Conservation (phyloP, 1,140 invertebrate genomes). For the Lasioglossum albipes region DNA sequence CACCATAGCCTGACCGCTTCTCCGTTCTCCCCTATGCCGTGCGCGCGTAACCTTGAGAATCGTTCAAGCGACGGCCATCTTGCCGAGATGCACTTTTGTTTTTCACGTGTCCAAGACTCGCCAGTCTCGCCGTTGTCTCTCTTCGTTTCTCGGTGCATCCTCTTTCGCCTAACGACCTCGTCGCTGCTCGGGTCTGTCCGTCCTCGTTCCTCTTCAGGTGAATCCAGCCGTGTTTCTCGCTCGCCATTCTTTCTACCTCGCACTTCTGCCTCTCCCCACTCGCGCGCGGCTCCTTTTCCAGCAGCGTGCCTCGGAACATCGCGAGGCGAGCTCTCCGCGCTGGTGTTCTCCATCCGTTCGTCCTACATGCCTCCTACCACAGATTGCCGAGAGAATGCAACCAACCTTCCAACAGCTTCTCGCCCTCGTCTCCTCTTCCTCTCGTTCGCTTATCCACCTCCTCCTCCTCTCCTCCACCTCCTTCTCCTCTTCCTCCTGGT, state of each 20-base stretch:
- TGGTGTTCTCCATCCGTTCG: conserved; percentile 74
- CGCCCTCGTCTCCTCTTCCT: conserved; percentile 25
- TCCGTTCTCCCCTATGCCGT: conserved; percentile 43
- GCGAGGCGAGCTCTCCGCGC: conserved; percentile 25
- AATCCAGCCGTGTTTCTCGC: conserved; percentile 12
- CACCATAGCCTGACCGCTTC: conserved; percentile 16
- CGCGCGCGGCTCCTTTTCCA: conserved; percentile 29
- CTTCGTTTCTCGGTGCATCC: not conserved
- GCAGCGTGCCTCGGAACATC: conserved; percentile 36
- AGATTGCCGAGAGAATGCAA: conserved; percentile 75
- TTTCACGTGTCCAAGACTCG: conserved; percentile 72
- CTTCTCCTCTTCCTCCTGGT: no score
- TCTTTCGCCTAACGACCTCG: conserved; percentile 19
- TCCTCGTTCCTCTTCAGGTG: conserved; percentile 4
- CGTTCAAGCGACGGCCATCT: conserved; percentile 76
- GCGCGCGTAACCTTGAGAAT: conserved; percentile 77
- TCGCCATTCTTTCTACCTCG: not conserved
- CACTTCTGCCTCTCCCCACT: conserved; percentile 10
- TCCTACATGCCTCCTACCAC: conserved; percentile 79
- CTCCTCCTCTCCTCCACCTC: not conserved
- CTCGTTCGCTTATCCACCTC: conserved; percentile 12
- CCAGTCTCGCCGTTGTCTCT: conserved; percentile 48
- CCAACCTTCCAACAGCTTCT: conserved; percentile 59
- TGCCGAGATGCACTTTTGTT: conserved; percentile 78
- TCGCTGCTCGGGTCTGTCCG: not conserved